Conservation (phyloP, 2,888 invertebrate genomes). For the Abrostola tripartita region DNA sequence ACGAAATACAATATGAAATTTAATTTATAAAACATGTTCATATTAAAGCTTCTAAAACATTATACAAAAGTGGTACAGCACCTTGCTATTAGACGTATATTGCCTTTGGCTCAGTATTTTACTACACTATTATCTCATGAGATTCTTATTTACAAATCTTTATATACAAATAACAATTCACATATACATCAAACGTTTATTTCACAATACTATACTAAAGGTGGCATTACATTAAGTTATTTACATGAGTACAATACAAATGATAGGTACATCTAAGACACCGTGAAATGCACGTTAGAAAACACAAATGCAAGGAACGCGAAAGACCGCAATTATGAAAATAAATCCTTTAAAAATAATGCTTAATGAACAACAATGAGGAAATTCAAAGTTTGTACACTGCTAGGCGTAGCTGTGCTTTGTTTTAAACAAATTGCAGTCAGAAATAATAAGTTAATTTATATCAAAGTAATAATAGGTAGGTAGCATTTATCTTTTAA, state of each 20-base stretch:
- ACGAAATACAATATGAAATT: conserved; percentile 65
- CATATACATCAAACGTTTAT: conserved; percentile 48
- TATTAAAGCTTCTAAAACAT: conserved; percentile 79
- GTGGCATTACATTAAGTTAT: conserved; percentile 72
- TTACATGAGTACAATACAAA: conserved; percentile 63
- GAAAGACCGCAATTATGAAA: neutral
- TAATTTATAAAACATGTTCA: conserved; percentile 66
- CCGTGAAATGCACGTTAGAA: conserved; percentile 63
- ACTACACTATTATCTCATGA: conserved; percentile 61
- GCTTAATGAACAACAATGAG: conserved; percentile 54
- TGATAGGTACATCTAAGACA: conserved; percentile 51
- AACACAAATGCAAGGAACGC: conserved; percentile 28
- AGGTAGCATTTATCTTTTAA: neutral
- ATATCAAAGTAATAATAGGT: too few species aligned
- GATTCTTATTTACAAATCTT: conserved; percentile 76
- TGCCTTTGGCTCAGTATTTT: conserved; percentile 84
- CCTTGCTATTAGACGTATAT: conserved; percentile 79
- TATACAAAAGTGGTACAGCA: conserved; percentile 79
- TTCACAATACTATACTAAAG: conserved; percentile 59
- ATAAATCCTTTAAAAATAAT: neutral
- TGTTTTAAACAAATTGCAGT: too few species aligned
- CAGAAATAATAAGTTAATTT: too few species aligned
- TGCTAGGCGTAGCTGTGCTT: conserved; percentile 2
- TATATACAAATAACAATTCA: conserved; percentile 63
- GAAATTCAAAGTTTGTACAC: conserved; percentile 47